These are phyloP conservation scores for Agrypnia vestita DNA, from an alignment of 1,140 invertebrate genomes.

Conservation along the genomic window DNA sequence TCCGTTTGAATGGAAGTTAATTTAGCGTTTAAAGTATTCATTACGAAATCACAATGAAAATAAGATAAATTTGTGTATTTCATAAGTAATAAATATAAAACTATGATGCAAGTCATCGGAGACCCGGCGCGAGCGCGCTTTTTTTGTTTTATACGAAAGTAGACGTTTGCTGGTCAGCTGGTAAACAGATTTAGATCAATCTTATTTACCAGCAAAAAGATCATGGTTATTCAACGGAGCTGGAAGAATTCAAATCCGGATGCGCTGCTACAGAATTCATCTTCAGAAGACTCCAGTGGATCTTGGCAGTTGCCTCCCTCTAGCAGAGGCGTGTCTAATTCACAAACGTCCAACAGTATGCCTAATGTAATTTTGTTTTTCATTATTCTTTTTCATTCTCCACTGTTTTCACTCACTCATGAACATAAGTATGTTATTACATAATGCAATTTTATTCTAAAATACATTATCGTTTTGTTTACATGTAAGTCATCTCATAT, in stretches of 20 bases:
- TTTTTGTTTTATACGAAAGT: conserved; percentile 13
- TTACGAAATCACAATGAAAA: conserved; percentile 23
- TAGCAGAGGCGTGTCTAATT: conserved; percentile 42
- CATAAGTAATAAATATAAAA: not conserved
- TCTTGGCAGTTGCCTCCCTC: conserved; percentile 51
- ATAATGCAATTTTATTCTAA: too few relatives aligned
- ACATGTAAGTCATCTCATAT: too few relatives aligned
- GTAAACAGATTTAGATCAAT: conserved; percentile 37
- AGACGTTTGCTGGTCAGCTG: conserved; percentile 35
- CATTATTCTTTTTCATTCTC: conserved; percentile 8
- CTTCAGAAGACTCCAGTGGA: conserved; percentile 54
- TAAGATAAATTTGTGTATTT: conserved; percentile 4
- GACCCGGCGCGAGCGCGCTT: conserved; percentile 26
- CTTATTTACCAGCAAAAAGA: conserved; percentile 39
- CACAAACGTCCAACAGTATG: conserved; percentile 50
- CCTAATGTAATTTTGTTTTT: conserved; percentile 45
- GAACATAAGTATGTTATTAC: not conserved
- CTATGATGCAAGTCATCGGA: not conserved
- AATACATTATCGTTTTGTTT: too few relatives aligned
- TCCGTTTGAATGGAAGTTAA: conserved; percentile 30
- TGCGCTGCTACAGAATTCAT: conserved; percentile 52
- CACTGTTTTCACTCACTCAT: not conserved
- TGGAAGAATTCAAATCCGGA: conserved; percentile 52
- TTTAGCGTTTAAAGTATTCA: not conserved
- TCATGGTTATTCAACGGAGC: conserved; percentile 53